Base-by-base conservation (phyloP, 2,888 invertebrate genomes). In the Cantharis nigra region DNA sequence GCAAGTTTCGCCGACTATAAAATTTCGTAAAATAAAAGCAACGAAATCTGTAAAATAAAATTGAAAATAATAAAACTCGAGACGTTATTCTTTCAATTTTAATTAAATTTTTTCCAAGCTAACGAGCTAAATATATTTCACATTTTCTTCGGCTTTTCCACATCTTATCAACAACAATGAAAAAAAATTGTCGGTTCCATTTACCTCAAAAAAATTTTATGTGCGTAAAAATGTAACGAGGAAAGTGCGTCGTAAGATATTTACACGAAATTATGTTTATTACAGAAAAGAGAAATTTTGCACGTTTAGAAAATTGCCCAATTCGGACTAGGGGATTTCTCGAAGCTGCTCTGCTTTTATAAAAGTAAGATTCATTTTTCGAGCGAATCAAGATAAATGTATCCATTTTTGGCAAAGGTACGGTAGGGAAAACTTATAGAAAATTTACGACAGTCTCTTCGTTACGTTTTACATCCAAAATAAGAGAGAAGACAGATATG, bases 341-440 rank as follows among this genome's bases (percentile, higher is more conserved):
- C 69, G 63, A 65, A 74, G 74, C 75, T 69, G 28, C 70, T 69
- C 77, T 73, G 64, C 78, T 71, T 78, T 70, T 75, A 78, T 75
- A 75, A 75, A 78, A 78, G 75, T 78, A 75, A 78, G 78, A 78
- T 78, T 78, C 78, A 78, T 75, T 78, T 78, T 78, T 75, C 72
- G 78, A 78, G 78, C 49, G 75, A 78, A 78, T 78, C 78, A 78
- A 78, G 78, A 78, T 78, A 78, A 78, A 78, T 78, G 78, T 74
- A 75, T 73, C 78, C 75, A 75, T 78, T 78, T 78, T 78, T 78
- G 78, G 78, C 75, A 75, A 78, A 78, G 78, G 78, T 78, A 75
- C 78, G 72, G 78, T 65, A 33, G 78, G 78, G 78, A 78, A 75
- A 78, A 78, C 75, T 78, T 75, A 72, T 72, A 75, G 71, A 69